Evolutionary conservation across 2,113 vertebrate species (phyloP).

Genomic region (Epinephelus fuscoguttatus): DNA sequence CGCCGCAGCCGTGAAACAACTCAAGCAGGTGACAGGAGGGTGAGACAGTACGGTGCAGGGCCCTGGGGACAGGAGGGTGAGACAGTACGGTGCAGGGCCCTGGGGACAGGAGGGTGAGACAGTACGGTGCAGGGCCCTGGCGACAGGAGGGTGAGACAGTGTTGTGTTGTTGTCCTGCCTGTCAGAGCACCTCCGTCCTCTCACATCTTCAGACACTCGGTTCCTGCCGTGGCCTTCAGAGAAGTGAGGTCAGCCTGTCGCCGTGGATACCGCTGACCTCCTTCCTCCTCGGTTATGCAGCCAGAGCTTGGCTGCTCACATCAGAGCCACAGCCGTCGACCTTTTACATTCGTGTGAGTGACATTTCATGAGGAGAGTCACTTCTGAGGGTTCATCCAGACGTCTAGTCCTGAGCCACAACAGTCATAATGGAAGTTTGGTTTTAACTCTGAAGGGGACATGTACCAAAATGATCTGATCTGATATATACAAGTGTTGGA

Average conservation of each 20-base stretch:
- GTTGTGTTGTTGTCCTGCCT: not conserved
- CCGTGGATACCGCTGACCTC: constrained; percentile 41
- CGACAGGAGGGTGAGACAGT: not conserved
- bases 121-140: constrained; percentile 19
- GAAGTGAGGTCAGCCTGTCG: constrained; percentile 12
- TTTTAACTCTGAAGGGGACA: no score
- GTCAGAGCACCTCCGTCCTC: not conserved
- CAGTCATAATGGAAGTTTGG: not conserved
- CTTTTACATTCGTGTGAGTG: not conserved
- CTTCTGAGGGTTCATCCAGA: not conserved
- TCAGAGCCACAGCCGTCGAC: constrained; percentile 10
- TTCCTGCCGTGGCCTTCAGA: not conserved
- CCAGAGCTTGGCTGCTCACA: constrained; percentile 5
- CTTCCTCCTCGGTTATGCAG: not conserved
- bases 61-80: constrained; percentile 29
- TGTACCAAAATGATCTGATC: no score
- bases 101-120: constrained; percentile 34
- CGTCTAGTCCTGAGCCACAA: not conserved
- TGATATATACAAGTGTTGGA: no score
- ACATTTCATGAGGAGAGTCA: constrained; percentile 3
- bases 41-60: constrained; percentile 22
- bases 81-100: constrained; percentile 22
- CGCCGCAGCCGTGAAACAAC: constrained; percentile 22
- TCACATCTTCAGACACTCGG: constrained; percentile 9
- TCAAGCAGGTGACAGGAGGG: constrained; percentile 55